Percentiles rank a stretch among this genome's conserved stretches.
Conservation (phyloP, 2,888 invertebrate genomes). For the Gibbula magus region DNA sequence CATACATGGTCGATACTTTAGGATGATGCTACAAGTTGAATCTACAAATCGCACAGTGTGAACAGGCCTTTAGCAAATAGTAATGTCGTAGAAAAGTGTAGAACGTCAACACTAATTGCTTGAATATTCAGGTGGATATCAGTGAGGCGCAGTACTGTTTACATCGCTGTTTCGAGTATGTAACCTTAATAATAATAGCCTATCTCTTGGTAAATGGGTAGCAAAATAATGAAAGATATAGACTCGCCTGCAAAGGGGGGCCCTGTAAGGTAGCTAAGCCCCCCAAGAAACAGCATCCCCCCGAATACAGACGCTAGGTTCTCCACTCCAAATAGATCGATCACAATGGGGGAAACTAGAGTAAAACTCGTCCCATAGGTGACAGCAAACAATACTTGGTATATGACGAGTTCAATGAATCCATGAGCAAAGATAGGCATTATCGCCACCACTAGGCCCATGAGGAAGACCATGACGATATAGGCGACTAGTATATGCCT, state of each 20-base stretch:
- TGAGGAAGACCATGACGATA: background rate
- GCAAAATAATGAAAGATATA: background rate
- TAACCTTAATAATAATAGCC: too few relatives aligned
- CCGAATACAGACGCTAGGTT: background rate
- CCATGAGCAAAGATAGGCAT: background rate
- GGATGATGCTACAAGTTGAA: too few relatives aligned
- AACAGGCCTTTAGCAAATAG: too few relatives aligned
- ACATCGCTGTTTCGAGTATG: too few relatives aligned
- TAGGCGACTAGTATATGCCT: background rate
- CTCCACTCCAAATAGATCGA: background rate
- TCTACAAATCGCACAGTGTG: too few relatives aligned
- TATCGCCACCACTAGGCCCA: background rate
- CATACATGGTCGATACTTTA: too few relatives aligned
- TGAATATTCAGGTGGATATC: too few relatives aligned
- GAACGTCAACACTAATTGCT: too few relatives aligned
- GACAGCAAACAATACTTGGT: background rate
- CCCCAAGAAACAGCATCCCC: background rate
- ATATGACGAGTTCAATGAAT: background rate
- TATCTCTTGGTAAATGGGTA: too few relatives aligned
- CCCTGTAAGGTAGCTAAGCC: background rate
- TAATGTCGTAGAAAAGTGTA: too few relatives aligned
- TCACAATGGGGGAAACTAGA: background rate
- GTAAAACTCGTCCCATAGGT: background rate
- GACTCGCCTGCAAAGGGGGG: background rate
- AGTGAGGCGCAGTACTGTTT: too few relatives aligned